Percentiles rank a stretch among this genome's conserved stretches.
Evolutionary conservation across 2,888 invertebrate species (phyloP).

Genomic region (Cephonodes hylas): DNA sequence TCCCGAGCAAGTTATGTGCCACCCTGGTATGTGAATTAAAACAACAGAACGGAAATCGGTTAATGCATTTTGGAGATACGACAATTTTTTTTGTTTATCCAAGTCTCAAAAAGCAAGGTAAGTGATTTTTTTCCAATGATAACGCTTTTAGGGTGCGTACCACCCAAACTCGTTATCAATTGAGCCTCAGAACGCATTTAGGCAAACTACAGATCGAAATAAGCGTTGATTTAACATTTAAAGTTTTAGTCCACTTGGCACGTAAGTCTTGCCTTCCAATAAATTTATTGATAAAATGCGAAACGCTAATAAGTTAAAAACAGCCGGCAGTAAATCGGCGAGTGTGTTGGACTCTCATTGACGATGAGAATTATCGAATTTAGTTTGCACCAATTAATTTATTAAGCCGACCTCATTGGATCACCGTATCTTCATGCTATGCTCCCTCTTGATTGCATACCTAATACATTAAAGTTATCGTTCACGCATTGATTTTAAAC

Average conservation of each 20-base stretch:
- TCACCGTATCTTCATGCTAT: background rate
- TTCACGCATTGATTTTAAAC: too few relatives aligned
- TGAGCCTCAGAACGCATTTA: conserved; percentile 62
- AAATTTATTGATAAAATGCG: conserved; percentile 71
- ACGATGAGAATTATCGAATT: background rate
- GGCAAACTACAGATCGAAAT: conserved; percentile 58
- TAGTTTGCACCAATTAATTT: background rate
- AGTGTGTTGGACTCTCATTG: conserved; percentile 24
- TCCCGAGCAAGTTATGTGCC: background rate
- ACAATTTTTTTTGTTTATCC: conserved; percentile 43
- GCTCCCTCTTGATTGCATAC: background rate
- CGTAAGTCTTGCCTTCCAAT: conserved; percentile 57
- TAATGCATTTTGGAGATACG: conserved; percentile 53
- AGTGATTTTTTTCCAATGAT: conserved; percentile 47
- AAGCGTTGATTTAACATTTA: conserved; percentile 66
- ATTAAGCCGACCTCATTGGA: background rate
- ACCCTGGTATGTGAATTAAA: conserved; percentile 38
- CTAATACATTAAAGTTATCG: too few relatives aligned
- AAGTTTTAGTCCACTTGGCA: conserved; percentile 55
- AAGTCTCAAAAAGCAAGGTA: conserved; percentile 22
- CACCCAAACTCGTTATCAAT: conserved; percentile 73
- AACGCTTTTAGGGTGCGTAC: conserved; percentile 58
- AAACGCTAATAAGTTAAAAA: conserved; percentile 64
- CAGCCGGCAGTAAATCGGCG: conserved; percentile 33
- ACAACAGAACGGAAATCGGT: conserved; percentile 46